A percentile compares a stretch with the other conserved stretches of the same genome.
phyloP scores from a whole-genome alignment of 2,113 vertebrate genomes.

The Bubo scandiacus region DNA sequence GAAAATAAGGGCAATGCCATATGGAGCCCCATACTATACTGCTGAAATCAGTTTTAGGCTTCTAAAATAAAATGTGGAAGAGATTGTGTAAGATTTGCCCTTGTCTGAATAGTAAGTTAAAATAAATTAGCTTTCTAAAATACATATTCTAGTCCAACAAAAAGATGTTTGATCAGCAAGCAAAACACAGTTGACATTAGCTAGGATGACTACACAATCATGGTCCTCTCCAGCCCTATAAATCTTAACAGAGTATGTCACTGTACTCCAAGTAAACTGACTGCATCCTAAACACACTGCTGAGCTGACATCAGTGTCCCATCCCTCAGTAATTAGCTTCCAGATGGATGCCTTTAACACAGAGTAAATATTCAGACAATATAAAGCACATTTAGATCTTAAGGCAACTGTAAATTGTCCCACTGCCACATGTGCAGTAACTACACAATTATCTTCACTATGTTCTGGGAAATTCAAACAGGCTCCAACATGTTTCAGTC shows the following conservation, averaged over 20 bases:
- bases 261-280: background rate
- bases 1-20: background rate
- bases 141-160: background rate
- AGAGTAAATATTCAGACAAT: background rate
- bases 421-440: background rate
- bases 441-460: background rate
- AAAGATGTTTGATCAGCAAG: background rate
- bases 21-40: background rate
- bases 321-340: background rate
- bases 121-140: background rate
- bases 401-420: background rate
- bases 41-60: background rate
- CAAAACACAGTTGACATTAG: background rate
- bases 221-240: background rate
- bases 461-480: background rate
- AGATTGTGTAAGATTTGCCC: fast-evolving
- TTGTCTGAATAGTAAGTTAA: background rate
- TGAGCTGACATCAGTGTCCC: no score
- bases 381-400: background rate
- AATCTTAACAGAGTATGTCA: background rate
- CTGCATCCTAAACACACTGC: background rate
- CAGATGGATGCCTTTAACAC: background rate
- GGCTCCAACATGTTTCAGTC: background rate
- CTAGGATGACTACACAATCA: background rate
- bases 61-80: background rate